Evolutionary conservation across 2,113 vertebrate species (phyloP).

Genomic region (Pholis gunnellus): DNA sequence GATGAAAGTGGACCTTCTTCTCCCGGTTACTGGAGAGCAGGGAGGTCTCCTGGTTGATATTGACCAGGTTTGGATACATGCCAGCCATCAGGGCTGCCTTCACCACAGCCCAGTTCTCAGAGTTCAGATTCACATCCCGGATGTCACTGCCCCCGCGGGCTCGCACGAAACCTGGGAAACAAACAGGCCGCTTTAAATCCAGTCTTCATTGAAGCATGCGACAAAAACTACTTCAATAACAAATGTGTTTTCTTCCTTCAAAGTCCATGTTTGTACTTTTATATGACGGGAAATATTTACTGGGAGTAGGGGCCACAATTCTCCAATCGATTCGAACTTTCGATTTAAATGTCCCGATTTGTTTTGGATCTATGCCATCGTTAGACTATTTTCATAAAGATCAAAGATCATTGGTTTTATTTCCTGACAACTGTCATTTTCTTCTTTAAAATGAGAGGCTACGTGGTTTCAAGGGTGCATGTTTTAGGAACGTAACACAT

Average conservation of each 20-base stretch:
- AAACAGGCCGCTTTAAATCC: neutral
- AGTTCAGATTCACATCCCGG: conserved; percentile 93
- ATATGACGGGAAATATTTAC: neutral
- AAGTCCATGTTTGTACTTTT: neutral
- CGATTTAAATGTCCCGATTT: neutral
- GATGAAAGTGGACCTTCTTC: conserved; percentile 92
- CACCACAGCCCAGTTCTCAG: conserved; percentile 96
- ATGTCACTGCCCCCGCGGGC: conserved; percentile 91
- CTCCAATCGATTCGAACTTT: neutral
- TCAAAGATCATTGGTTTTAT: neutral
- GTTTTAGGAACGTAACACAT: neutral
- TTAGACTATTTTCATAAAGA: neutral
- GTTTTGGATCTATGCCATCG: no score
- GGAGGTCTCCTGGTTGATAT: conserved; percentile 85
- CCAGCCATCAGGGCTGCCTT: conserved; percentile 95
- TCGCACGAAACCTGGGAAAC: conserved; percentile 91
- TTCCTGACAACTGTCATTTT: no score
- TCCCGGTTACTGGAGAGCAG: conserved; percentile 86
- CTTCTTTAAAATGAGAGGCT: neutral
- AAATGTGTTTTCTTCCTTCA: neutral
- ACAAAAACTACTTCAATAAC: neutral
- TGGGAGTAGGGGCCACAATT: neutral
- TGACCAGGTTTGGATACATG: conserved; percentile 94
- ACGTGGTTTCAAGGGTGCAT: neutral
- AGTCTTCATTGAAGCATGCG: neutral